phyloP scores from a whole-genome alignment of 2,113 vertebrate species.

The Bagarius yarrelli region DNA sequence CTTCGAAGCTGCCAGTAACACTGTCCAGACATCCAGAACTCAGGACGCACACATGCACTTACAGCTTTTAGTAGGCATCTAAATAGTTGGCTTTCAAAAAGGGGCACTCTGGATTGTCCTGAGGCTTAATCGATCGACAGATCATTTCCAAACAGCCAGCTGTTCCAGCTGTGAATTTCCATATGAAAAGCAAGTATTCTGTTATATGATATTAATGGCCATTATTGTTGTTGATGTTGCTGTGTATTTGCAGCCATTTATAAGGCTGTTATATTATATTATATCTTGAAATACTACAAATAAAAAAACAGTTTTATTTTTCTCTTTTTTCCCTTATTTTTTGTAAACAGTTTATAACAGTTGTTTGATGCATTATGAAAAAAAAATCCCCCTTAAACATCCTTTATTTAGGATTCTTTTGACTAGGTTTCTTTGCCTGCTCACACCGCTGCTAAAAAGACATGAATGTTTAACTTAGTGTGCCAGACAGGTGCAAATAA shows the following conservation, averaged over 20 bases:
- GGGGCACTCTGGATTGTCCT: neutral
- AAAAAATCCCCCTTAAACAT: neutral
- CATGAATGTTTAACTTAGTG: neutral
- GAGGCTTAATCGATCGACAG: neutral
- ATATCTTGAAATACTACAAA: too few relatives aligned
- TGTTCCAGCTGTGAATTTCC: neutral
- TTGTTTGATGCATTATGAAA: neutral
- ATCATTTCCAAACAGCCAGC: neutral
- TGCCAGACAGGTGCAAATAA: constrained; percentile 5
- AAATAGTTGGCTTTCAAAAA: neutral
- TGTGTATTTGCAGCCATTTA: neutral
- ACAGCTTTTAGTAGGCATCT: neutral
- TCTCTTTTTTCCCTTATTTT: too few relatives aligned
- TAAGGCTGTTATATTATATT: neutral
- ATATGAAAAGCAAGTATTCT: neutral
- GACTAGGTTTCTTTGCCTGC: neutral
- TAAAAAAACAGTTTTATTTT: too few relatives aligned
- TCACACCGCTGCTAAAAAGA: neutral
- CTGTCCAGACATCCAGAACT: neutral
- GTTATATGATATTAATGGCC: neutral
- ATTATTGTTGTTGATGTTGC: neutral
- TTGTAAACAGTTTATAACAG: too few relatives aligned
- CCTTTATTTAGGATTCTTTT: neutral
- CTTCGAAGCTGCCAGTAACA: constrained; percentile 18
- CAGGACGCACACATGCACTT: neutral